Base-by-base conservation (phyloP, 2,797 vertebrate species). In the Pyrocephalus nanus region DNA sequence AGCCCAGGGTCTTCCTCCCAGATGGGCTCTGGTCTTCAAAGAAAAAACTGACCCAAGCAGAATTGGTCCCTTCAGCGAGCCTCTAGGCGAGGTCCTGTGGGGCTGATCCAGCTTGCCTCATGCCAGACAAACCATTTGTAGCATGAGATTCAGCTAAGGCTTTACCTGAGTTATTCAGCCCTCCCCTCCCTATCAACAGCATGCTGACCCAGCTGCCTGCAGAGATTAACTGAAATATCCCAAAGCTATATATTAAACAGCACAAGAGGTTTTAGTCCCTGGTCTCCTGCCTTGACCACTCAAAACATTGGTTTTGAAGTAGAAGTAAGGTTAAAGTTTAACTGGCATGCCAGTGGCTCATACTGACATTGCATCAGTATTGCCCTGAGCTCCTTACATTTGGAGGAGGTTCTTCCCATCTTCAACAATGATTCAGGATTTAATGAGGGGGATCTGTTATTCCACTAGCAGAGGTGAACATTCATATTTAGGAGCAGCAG, bases 361-460 rank as follows among this genome's bases (percentile, higher is more conserved):
- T 29, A 26, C 15, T 78, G 79, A 47, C 36, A 34, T 38, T 60
- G 29, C n/a, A 74, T n/a, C 25, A 62, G 6, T 10, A 25, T 16
- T 71, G 12, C 9, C 45, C 18, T 61, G 40, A 79, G 20, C 1
- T 4, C 66, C 40, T 48, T 60, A 26, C 15, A 15, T 21, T 47
- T 42, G 21, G 12, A 58, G 27, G 13, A 66, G 54, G 8, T 50
- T 72, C 32, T 62, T 81, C 36, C 50, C 11, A 45, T 34, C 20
- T 16, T 23, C n/a, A 72, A 3, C 2, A 55, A 26, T 66, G 26
- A 60, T 26, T 57, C 8, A 3, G 3, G 71, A 55, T 65, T 74
- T 51, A 71, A 51, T 0, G 0, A 69, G 17, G 5, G 6, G 8
- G 2, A 71, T 29, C 38, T 20, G 34, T 29, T 66, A 1, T 60